Base-by-base conservation (phyloP, 2,888 invertebrate species). In the Scaptomyza flava region DNA sequence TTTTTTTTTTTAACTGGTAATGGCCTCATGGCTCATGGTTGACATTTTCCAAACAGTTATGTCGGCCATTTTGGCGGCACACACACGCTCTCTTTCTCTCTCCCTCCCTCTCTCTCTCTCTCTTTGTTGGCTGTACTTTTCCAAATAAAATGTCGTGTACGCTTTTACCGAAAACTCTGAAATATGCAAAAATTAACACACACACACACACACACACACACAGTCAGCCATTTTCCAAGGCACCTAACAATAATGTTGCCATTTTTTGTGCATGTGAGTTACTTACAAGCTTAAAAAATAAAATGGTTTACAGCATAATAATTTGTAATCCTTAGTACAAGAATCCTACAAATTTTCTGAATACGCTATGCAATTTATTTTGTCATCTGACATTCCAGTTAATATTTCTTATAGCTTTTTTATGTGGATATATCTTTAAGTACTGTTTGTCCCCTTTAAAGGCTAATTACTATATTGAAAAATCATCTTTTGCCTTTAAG, bases 101-200 rank as follows among this genome's bases (percentile, higher is more conserved):
- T 23, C 23, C 23, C 38, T 14, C 38, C 14, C 38, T 38, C 2
- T 36, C 36, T 14, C 38, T 14, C 38, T 38, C 38, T 38, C 2
- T 36, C 36, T 14, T 4, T 6, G 38, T 14, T 38, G 14, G 47
- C 45, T 68, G 61, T 65, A 62, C 63, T 67, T 76, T 81, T 68
- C 70, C 77, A 68, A 79, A 74, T 85, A 77, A 81, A 79, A 87
- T 88, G 81, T 86, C 85, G 86, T 81, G 66, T 69, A 54, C 63
- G 62, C 62, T 36, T 43, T 46, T 30, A 20, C 23, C 36, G 6
- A 61, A 80, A 81, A 79, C 77, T 75, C 68, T 82, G 77, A 70
- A 76, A 79, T 83, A 85, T 85, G 80, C 81, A 79, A 84, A 75
- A 82, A 73, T 66, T 17, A n/a, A n/a, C n/a, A n/a, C n/a, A n/a